Percentiles rank a stretch among this genome's conserved stretches.
Evolutionary conservation across 2,113 vertebrate genomes (phyloP).

Genomic region (Laticauda colubrina): DNA sequence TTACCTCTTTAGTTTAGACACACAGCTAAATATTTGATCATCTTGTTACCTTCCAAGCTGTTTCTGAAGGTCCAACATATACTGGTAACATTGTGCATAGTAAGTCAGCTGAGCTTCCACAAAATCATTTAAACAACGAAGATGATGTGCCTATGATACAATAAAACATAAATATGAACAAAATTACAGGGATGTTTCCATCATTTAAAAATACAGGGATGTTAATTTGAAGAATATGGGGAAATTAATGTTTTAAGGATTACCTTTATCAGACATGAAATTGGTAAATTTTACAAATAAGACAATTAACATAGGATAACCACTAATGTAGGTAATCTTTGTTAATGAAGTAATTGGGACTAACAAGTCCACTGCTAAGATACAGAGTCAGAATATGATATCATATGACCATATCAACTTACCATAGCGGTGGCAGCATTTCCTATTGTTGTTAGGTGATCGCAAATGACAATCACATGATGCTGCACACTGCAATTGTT

Average conservation of each 20-base stretch:
- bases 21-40: not conserved
- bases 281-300: slow-evolving; percentile 1
- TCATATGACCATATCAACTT: not conserved
- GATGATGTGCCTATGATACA: slow-evolving; percentile 86
- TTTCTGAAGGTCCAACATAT: slow-evolving; percentile 97
- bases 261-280: not conserved
- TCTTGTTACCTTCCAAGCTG: slow-evolving; percentile 90
- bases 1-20: not conserved
- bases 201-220: not conserved
- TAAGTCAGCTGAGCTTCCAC: slow-evolving; percentile 97
- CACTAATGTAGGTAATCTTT: not conserved
- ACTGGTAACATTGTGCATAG: slow-evolving; percentile 97
- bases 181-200: not conserved
- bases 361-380: not conserved
- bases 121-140: slow-evolving; percentile 95
- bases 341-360: not conserved
- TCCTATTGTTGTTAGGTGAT: not conserved
- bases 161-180: slow-evolving; percentile 2
- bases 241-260: slow-evolving; percentile 6
- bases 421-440: not conserved
- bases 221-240: not conserved
- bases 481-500: not conserved
- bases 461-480: not conserved
- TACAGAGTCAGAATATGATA: not conserved
- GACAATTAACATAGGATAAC: not conserved